Base-by-base conservation (phyloP, 35 echinoderm and acorn worm species). In the Ophiothrix spiculata region DNA sequence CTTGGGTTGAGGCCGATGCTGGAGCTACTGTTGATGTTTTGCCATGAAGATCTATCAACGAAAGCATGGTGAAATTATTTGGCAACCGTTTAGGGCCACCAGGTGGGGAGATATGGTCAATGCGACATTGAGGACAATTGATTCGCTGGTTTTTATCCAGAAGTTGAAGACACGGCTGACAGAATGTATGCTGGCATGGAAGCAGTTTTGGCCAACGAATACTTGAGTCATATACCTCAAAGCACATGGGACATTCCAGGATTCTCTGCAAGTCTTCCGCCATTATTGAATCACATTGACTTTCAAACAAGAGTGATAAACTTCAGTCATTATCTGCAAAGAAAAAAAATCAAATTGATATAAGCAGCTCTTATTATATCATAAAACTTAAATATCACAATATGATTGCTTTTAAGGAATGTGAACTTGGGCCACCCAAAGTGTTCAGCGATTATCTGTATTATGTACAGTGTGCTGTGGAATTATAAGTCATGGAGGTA, bases 21-120 rank as follows among this genome's bases (percentile, higher is more conserved):
- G 38, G 40, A 64, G 90, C 39, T 33, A 84, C 60, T 41, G 81
- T 45, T 36, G 36, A 56, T 56, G 85, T 74, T 35, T 90, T 97
- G 37, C 87, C 78, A 35, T 97, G 96, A 46, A 94, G 86, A 35
- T 99, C 96, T 0, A 99, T 35, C 35, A 99, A 86, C 0, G 91
- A 78, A 13, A 93, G 84, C 89, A 99, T 99, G 21, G 96, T 99
- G 85, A 99, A 94, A 73, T 99, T 94, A 76, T 99, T 99, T 1
- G 96, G 92, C 1, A 99, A 69, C 38, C 88, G 86, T 25, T 76
- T 40, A 19, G 78, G 39, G 0, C 96, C 96, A 15, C 74, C 89
- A 64, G 19, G 42, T 21, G 96, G 92, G 37, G 85, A 85, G 38
- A 38, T 75, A 29, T 91, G 91, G 38, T 99, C 81, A 19, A 82